Conservation (phyloP, 2,888 invertebrate genomes). For the Sclerodermus sp. region DNA sequence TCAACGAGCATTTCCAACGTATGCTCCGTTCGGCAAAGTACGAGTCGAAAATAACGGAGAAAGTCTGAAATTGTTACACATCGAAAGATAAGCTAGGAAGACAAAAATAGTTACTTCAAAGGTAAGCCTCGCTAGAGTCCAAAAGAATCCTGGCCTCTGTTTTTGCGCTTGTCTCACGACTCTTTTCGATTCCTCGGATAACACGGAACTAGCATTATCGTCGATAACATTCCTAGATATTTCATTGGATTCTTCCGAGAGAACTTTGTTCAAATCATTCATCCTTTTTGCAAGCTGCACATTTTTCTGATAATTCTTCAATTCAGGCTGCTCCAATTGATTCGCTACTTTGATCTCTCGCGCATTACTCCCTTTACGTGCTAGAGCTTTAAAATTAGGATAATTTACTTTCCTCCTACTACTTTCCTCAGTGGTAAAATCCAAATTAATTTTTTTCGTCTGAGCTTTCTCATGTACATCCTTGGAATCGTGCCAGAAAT, state of each 20-base stretch:
- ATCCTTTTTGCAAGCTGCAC: constrained; percentile 27
- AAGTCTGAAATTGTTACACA: too few relatives aligned
- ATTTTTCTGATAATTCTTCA: constrained; percentile 4
- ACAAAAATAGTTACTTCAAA: constrained; percentile 44
- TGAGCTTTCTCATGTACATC: too few relatives aligned
- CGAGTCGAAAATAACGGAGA: not conserved
- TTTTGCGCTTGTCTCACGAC: constrained; percentile 44
- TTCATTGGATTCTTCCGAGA: constrained; percentile 25
- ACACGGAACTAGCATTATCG: constrained; percentile 29
- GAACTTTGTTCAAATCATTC: constrained; percentile 27
- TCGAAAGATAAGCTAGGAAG: too few relatives aligned
- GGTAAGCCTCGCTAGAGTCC: constrained; percentile 48
- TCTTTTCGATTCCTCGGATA: constrained; percentile 45
- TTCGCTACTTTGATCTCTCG: not conserved
- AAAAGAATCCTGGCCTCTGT: constrained; percentile 50
- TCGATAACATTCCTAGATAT: constrained; percentile 27
- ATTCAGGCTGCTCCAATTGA: not conserved
- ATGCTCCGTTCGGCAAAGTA: constrained; percentile 1
- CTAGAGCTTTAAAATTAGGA: too few relatives aligned
- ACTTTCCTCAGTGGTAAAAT: too few relatives aligned
- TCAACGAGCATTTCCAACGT: not conserved
- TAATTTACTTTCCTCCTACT: too few relatives aligned
- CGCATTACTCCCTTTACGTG: too few relatives aligned
- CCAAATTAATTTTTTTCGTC: too few relatives aligned
- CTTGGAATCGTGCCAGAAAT: too few relatives aligned